Conservation (phyloP, 2,113 vertebrate species). For the Pyxicephalus adspersus region DNA sequence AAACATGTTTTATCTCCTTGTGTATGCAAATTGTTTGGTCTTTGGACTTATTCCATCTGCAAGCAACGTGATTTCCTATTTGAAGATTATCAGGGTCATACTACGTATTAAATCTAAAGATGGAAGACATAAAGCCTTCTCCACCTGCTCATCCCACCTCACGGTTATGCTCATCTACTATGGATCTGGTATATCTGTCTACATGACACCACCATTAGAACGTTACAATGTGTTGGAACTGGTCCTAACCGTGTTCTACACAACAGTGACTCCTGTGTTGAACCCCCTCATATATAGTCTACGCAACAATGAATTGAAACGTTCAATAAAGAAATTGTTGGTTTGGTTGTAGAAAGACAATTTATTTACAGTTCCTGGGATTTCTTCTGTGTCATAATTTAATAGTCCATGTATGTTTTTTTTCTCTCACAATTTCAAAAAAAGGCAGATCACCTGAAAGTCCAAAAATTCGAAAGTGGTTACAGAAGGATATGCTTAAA, state of each 20-base stretch:
- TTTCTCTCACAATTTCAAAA: no score
- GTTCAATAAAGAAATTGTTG: background rate
- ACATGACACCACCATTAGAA: constrained; percentile 43
- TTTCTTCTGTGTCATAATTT: no score
- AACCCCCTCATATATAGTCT: constrained; percentile 64
- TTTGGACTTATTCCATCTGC: constrained; percentile 31
- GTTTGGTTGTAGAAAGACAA: no score
- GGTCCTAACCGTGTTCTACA: constrained; percentile 58
- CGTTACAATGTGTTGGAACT: constrained; percentile 30
- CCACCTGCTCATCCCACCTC: constrained; percentile 62
- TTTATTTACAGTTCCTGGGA: no score
- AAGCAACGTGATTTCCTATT: constrained; percentile 52
- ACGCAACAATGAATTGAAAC: constrained; percentile 63
- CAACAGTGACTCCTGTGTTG: constrained; percentile 62
- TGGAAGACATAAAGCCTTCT: constrained; percentile 58
- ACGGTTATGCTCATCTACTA: constrained; percentile 57
- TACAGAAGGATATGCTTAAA: no score
- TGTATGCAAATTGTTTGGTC: constrained; percentile 32
- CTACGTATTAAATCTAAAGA: constrained; percentile 54
- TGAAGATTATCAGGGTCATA: constrained; percentile 55
- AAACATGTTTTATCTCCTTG: background rate
- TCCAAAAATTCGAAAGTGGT: no score
- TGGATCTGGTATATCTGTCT: constrained; percentile 57
- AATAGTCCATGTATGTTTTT: no score
- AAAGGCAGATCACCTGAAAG: no score